These are phyloP conservation scores for Gymnopithys bicolor DNA, from an alignment of 2,797 vertebrate genomes.

Conservation along the genomic window DNA sequence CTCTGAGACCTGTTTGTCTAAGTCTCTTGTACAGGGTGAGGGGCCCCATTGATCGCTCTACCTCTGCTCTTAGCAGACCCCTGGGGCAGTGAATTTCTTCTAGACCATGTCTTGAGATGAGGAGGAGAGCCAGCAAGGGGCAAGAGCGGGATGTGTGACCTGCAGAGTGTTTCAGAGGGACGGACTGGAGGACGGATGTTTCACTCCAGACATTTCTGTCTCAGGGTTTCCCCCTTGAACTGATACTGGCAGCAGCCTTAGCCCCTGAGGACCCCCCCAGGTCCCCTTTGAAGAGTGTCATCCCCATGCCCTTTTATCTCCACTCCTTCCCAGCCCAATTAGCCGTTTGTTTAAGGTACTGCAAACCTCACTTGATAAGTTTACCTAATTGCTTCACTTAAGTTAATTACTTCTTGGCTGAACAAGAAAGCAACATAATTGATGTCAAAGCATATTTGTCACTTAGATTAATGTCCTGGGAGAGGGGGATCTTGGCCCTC, in stretches of 20 bases:
- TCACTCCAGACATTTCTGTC: accelerated
- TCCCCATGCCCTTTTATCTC: neutral
- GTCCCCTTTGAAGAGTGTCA: neutral
- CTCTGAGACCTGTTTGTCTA: neutral
- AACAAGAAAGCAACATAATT: constrained; percentile 54
- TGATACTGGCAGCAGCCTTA: neutral
- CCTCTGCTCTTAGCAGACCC: neutral
- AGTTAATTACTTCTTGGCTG: constrained; percentile 55
- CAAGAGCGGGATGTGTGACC: accelerated
- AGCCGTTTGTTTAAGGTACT: neutral
- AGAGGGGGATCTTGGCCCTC: neutral
- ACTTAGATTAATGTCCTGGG: neutral
- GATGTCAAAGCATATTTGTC: constrained; percentile 33
- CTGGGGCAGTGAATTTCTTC: neutral
- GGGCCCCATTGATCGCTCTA: neutral
- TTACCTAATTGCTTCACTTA: constrained; percentile 66
- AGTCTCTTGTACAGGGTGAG: neutral
- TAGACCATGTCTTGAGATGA: neutral
- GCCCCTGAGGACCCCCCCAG: too few species aligned
- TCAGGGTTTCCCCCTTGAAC: neutral
- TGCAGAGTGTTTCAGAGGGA: neutral
- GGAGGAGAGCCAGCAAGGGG: neutral
- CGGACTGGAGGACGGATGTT: neutral
- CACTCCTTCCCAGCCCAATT: neutral
- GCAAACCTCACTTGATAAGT: constrained; percentile 3